A percentile compares a stretch with the other conserved stretches of the same genome.
These are phyloP conservation scores for Oryctolagus cuniculus DNA, from an alignment of 2,113 vertebrate genomes.

Conservation along the genomic window mOryCun1.1 NC_091452.1:7029501-7030000, in stretches of 20 bases:
- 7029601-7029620: background rate
- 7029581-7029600: background rate
- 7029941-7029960: too few relatives aligned
- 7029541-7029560: background rate
- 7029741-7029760: background rate
- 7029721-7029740: background rate
- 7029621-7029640: background rate
- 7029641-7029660: background rate
- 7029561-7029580: background rate
- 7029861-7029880: too few relatives aligned
- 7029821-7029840: conserved; percentile 38
- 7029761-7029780: conserved; percentile 5
- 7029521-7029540: background rate
- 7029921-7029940: too few relatives aligned
- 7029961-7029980: too few relatives aligned
- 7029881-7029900: too few relatives aligned
- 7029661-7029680: background rate
- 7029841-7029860: background rate
- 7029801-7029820: background rate
- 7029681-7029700: background rate
- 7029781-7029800: background rate
- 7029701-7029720: conserved; percentile 9
- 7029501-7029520: conserved; percentile 3
- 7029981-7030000: too few relatives aligned
- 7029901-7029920: too few relatives aligned